Evolutionary conservation across 2,113 vertebrate genomes (phyloP).

Genomic region (Galeopterus variegatus): DNA sequence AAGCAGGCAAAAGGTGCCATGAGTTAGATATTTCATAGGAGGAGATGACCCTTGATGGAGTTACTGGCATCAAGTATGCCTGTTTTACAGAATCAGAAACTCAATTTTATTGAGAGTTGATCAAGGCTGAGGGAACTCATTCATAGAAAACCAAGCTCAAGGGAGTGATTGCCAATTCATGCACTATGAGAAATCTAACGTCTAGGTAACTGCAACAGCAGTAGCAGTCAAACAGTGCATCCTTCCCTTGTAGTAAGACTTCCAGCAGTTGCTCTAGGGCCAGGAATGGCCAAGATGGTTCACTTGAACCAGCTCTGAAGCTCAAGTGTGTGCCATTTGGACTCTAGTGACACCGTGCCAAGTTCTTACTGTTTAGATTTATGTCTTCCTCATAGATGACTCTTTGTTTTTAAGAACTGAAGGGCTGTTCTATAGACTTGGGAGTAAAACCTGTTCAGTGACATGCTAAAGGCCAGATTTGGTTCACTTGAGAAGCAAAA

Average conservation of each 20-base stretch:
- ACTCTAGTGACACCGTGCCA: not conserved
- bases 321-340: not conserved
- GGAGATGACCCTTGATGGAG: not conserved
- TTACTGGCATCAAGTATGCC: not conserved
- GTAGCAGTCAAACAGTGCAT: not conserved
- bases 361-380: not conserved
- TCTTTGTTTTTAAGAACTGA: slow-evolving; percentile 42
- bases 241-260: not conserved
- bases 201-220: not conserved
- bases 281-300: not conserved
- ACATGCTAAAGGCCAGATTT: not conserved
- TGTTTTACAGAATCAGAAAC: slow-evolving; percentile 14
- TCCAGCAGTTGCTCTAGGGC: not conserved
- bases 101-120: not conserved
- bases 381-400: not conserved
- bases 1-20: not conserved
- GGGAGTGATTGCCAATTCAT: not conserved
- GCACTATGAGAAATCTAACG: not conserved
- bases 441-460: not conserved
- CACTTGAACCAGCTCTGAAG: not conserved
- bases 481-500: not conserved
- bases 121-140: not conserved
- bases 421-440: not conserved
- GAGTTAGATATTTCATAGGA: not conserved
- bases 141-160: not conserved